Conservation (phyloP, 2,113 vertebrate species). For the Pterophyllum scalare region DNA sequence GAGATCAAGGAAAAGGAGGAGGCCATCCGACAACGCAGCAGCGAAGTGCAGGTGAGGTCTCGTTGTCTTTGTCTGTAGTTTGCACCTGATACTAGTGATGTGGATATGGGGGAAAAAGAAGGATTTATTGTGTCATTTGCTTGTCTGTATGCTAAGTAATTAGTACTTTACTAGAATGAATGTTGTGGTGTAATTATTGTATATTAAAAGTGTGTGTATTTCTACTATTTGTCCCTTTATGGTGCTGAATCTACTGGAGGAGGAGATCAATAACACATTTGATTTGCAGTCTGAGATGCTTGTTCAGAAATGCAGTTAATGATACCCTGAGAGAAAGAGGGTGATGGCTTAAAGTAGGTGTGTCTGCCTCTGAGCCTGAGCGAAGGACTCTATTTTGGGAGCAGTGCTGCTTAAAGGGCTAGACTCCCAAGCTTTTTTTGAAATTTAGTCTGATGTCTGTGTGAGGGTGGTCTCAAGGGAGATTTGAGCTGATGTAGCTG, state of each 20-base stretch:
- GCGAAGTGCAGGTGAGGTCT: constrained; percentile 91
- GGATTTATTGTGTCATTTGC: not conserved
- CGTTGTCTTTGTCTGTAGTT: not conserved
- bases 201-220: not conserved
- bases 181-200: not conserved
- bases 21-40: constrained; percentile 89
- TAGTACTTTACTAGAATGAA: not conserved
- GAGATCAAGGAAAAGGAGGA: constrained; percentile 98
- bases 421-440: constrained; percentile 25
- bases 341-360: constrained; percentile 27
- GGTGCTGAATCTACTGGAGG: not conserved
- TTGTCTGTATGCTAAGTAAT: not conserved
- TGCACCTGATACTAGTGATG: not conserved
- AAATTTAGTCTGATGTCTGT: not conserved
- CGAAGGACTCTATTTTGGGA: constrained; percentile 64
- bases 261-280: constrained; percentile 38
- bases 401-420: constrained; percentile 36
- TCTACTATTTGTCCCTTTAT: not conserved
- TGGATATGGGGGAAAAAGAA: too few relatives aligned
- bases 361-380: constrained; percentile 44
- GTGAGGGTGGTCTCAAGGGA: constrained; percentile 5
- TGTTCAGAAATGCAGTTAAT: constrained; percentile 16
- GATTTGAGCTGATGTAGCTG: constrained; percentile 16
- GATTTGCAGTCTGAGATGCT: not conserved
- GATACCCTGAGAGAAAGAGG: constrained; percentile 18